Evolutionary conservation across 1,140 invertebrate genomes (phyloP).

Genomic region (Anoplophora glabripennis): DNA sequence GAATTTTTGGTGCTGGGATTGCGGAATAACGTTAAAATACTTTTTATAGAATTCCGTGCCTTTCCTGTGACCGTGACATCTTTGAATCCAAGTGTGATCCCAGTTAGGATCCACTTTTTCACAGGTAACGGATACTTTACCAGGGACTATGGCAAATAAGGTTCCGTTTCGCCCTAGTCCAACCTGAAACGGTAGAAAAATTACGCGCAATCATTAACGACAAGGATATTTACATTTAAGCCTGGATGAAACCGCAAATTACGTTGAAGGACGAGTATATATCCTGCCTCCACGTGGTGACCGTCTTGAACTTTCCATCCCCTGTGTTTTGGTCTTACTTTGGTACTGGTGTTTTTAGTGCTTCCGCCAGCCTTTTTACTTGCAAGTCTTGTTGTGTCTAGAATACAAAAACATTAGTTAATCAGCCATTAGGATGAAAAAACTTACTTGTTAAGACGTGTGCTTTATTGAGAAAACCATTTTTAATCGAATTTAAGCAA

Average conservation of each 20-base stretch:
- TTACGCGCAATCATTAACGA: background rate
- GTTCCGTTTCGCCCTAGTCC: conserved; percentile 73
- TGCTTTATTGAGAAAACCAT: no score
- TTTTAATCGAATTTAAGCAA: no score
- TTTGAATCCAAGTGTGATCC: conserved; percentile 65
- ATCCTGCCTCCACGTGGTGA: conserved; percentile 59
- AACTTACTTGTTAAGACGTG: no score
- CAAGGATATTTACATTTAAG: conserved; percentile 60
- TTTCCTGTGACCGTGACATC: conserved; percentile 60
- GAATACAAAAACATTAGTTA: no score
- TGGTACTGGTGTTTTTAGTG: conserved; percentile 61
- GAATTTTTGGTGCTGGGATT: conserved; percentile 70
- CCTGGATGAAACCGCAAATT: conserved; percentile 76
- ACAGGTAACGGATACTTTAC: conserved; percentile 72
- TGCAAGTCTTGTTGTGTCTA: conserved; percentile 51
- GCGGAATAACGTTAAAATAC: conserved; percentile 74
- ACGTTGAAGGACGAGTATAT: conserved; percentile 66
- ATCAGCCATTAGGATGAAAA: no score
- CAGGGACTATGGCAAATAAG: conserved; percentile 70
- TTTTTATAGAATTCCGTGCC: conserved; percentile 74
- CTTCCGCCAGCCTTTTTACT: conserved; percentile 67
- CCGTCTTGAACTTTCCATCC: conserved; percentile 70
- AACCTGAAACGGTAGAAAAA: conserved; percentile 58
- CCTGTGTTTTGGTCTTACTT: conserved; percentile 67
- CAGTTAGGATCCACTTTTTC: conserved; percentile 72